phyloP scores from a whole-genome alignment of 2,888 invertebrate genomes.

The Andrena bucephala region DNA sequence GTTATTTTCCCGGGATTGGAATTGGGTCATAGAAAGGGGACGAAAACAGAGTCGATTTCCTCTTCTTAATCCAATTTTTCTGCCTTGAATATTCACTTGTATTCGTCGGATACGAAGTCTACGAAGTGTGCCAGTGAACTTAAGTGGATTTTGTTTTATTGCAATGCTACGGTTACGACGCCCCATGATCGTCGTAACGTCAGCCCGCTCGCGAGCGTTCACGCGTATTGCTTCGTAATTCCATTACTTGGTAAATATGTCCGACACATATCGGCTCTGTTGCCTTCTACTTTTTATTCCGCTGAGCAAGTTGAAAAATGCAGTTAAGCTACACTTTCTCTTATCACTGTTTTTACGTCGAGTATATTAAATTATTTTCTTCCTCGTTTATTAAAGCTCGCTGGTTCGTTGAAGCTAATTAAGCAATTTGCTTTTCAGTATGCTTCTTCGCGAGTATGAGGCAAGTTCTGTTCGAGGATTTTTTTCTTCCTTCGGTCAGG shows the following conservation, averaged over 20 bases:
- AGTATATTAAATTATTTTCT: background rate
- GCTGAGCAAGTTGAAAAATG: background rate
- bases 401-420: background rate
- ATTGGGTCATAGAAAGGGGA: slow-evolving; percentile 31
- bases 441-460: slow-evolving; percentile 1
- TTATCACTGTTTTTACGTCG: background rate
- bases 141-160: slow-evolving; percentile 44
- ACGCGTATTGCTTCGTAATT: slow-evolving; percentile 25
- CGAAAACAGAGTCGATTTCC: slow-evolving; percentile 5
- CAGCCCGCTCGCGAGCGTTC: slow-evolving; percentile 13
- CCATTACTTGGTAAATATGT: slow-evolving; percentile 23
- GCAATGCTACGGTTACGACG: slow-evolving; percentile 12
- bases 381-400: background rate
- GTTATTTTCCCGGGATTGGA: slow-evolving; percentile 31
- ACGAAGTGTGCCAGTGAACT: slow-evolving; percentile 4
- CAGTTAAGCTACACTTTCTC: background rate
- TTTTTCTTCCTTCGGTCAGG: slow-evolving; percentile 14
- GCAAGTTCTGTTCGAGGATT: slow-evolving; percentile 10
- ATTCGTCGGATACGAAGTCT: slow-evolving; percentile 4
- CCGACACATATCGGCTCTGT: background rate
- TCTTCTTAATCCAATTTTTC: slow-evolving; percentile 9
- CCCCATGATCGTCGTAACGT: slow-evolving; percentile 28
- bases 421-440: slow-evolving; percentile 2
- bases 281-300: background rate
- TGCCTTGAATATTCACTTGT: background rate